Evolutionary conservation across 2,888 invertebrate genomes (phyloP), one percentile per base, ranked within the genome.

Genomic region (Crematogaster levior): DNA sequence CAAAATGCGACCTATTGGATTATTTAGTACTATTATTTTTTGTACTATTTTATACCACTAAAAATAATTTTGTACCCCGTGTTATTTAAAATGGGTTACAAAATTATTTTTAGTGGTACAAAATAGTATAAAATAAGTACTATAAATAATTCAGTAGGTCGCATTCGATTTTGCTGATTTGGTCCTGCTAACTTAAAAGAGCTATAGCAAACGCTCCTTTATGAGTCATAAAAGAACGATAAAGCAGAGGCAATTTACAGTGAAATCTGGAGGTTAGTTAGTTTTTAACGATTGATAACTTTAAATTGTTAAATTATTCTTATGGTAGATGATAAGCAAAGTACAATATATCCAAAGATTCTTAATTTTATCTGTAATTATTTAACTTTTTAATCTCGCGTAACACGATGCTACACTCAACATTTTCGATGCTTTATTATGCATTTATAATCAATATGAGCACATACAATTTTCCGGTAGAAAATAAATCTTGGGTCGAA

Each of bases 161-260:
- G n/a, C n/a, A n/a, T n/a, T n/a, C n/a, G n/a, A n/a, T n/a, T n/a
- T n/a, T n/a, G n/a, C n/a, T n/a, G n/a, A n/a, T n/a, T n/a, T n/a
- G n/a, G n/a, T n/a, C n/a, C n/a, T n/a, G n/a, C n/a, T n/a, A n/a
- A n/a, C n/a, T n/a, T n/a, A n/a, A n/a, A n/a, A n/a, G n/a, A n/a
- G n/a, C n/a, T n/a, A n/a, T n/a, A n/a, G n/a, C n/a, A n/a, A n/a
- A n/a, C 18, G 21, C 43, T 53, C 24, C 12, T 60, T 68, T 56
- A 56, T 48, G 70, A 56, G 43, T 43, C 70, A 70, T 72, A 18
- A 56, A 12, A 37, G 56, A 7, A 37, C 21, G 72, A 70, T 72
- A 56, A 58, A 72, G n/a, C 43, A 34, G 24, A 34, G 7, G 34
- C 30, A 34, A 70, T 79, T 56, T 79, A 79, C 12, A 70, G 53